Evolutionary conservation across 2,797 vertebrate genomes (phyloP), one percentile per base, ranked within the genome.

Genomic region (Artibeus jamaicensis): DNA sequence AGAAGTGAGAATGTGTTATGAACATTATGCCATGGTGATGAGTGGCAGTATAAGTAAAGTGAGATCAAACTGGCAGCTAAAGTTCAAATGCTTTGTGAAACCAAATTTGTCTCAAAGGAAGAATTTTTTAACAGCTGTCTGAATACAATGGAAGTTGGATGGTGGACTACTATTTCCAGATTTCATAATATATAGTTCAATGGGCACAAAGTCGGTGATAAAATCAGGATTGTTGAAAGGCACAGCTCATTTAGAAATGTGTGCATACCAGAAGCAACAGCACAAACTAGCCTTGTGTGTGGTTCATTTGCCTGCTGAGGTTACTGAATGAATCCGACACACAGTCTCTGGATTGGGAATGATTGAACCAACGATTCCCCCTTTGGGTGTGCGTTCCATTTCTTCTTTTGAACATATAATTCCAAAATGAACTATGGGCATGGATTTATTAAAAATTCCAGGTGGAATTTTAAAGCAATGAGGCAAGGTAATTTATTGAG

Each of bases 211-310:
- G 67, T 89, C 37, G 37, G 67, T 94, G 97, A 96, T 95, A 96
- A 98, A 97, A 96, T 86, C 39, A 97, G 76, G 19, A 87, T 16
- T 83, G 2, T 32, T 97, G 78, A 53, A 94, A 96, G 92, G 50
- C n/a, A 89, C 82, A 26, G 4, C 73, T 87, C 84, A 6, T 91
- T 96, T 91, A 84, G 91, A 96, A 98, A 97, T 89, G 82, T 3
- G 3, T 10, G 53, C 0, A 0, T 37, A 53, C 9, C 83, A 53
- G 34, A 70, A 70, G 34, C 62, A 71, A 70, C 44, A 93, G 86
- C 82, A 32, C 5, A 57, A 34, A 39, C 22, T 34, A 71, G 62
- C 19, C 59, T 94, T 32, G 65, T 1, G 34, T 53, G n/a, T 46
- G 74, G 29, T 19, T 94, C 67, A 34, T 57, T 62, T 50, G 32